These are phyloP conservation scores for Echinops telfairi DNA, from an alignment of 2,113 vertebrate genomes.

Conservation along the genomic window DNA sequence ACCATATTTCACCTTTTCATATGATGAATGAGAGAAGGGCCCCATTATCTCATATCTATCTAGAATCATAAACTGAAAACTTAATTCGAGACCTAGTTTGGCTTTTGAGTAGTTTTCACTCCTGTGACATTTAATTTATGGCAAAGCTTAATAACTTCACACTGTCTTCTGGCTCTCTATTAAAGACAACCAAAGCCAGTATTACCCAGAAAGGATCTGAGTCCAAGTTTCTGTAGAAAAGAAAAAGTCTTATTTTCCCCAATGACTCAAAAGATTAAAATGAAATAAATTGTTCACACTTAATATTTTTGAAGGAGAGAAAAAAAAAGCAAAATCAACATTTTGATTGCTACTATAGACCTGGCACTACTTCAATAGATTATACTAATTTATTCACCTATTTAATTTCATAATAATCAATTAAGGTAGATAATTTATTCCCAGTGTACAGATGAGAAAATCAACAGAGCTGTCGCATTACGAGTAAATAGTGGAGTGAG, in stretches of 20 bases:
- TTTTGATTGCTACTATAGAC: background rate
- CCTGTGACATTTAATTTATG: background rate
- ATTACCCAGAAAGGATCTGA: background rate
- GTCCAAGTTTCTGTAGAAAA: slow-evolving; percentile 6
- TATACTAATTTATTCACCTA: slow-evolving; percentile 49
- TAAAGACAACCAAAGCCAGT: background rate
- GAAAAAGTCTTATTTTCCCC: background rate
- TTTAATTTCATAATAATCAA: slow-evolving; percentile 39
- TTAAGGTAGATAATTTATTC: background rate
- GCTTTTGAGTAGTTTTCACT: background rate
- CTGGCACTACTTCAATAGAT: background rate
- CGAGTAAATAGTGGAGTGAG: background rate
- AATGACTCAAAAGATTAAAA: background rate
- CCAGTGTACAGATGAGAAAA: background rate
- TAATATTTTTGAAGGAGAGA: background rate
- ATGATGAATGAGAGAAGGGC: background rate
- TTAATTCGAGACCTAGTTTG: slow-evolving; percentile 4
- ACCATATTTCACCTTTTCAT: slow-evolving; percentile 14
- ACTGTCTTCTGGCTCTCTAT: background rate
- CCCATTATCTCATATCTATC: background rate
- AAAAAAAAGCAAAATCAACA: background rate
- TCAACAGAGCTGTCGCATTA: background rate
- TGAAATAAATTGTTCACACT: background rate
- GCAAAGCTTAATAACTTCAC: background rate
- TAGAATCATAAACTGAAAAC: slow-evolving; percentile 51